Evolutionary conservation across 2,888 invertebrate genomes (phyloP).

Genomic region (Drosophila cracens): DNA sequence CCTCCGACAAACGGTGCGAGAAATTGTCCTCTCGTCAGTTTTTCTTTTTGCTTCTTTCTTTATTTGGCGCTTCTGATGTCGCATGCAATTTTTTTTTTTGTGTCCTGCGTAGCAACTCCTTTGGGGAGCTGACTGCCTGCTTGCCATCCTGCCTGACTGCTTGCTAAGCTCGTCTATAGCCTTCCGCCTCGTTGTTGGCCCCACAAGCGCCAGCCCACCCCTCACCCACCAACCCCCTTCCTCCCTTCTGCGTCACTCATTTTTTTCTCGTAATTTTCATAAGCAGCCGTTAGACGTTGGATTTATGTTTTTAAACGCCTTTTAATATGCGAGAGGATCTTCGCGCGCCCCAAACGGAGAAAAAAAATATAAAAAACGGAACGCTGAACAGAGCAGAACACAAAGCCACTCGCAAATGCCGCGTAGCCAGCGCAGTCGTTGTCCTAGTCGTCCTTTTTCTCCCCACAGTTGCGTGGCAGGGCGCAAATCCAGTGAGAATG

Average conservation of each 20-base stretch:
- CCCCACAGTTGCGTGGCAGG: conserved; percentile 16
- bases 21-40: conserved; percentile 73
- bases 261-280: conserved; percentile 82
- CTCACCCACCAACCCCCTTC: background rate
- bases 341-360: conserved; percentile 51
- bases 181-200: conserved; percentile 6
- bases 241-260: conserved; percentile 60
- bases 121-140: conserved; percentile 55
- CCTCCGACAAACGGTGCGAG: conserved; percentile 73
- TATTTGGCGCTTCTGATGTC: conserved; percentile 72
- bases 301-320: conserved; percentile 83
- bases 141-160: conserved; percentile 20
- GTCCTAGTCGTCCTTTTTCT: conserved; percentile 40
- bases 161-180: conserved; percentile 46
- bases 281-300: conserved; percentile 82
- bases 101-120: conserved; percentile 73
- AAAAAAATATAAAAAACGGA: background rate
- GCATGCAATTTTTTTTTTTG: conserved; percentile 67
- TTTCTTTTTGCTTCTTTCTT: conserved; percentile 17
- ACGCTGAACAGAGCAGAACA: conserved; percentile 33
- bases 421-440: conserved; percentile 54
- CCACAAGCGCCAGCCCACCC: background rate
- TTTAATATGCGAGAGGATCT: conserved; percentile 81
- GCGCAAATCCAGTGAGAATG: conserved; percentile 79
- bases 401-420: conserved; percentile 79